Percentiles rank a stretch among this genome's conserved stretches.
These are phyloP conservation scores for Hydrocynus forskahlii DNA, from an alignment of 2,797 vertebrate genomes.

Conservation along the genomic window DNA sequence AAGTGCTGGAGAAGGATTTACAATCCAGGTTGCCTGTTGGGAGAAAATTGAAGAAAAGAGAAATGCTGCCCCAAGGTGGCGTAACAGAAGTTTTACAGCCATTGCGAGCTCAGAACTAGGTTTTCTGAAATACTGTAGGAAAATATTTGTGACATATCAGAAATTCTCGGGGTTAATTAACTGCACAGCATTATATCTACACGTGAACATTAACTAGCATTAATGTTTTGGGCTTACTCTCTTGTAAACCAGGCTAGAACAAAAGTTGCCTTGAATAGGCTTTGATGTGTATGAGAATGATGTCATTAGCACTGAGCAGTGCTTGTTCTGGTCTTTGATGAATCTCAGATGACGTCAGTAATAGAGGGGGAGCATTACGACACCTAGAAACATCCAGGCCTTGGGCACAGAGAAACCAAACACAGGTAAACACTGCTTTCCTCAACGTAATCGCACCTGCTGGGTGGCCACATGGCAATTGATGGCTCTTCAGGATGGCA, in stretches of 20 bases:
- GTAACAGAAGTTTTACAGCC: not conserved
- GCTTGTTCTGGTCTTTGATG: slow-evolving; percentile 29
- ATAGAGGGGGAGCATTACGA: slow-evolving; percentile 22
- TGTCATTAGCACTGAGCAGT: slow-evolving; percentile 1
- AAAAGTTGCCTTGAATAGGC: not conserved
- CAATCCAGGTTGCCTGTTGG: not conserved
- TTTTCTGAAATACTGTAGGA: not conserved
- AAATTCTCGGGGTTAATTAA: not conserved
- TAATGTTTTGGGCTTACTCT: not conserved
- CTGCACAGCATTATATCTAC: not conserved
- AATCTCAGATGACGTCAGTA: slow-evolving; percentile 14
- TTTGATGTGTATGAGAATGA: not conserved
- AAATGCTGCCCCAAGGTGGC: slow-evolving; percentile 55
- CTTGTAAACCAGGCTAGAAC: not conserved
- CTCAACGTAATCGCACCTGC: slow-evolving; percentile 11
- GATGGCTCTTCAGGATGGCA: slow-evolving; percentile 37
- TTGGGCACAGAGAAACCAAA: slow-evolving; percentile 38
- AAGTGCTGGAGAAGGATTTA: slow-evolving; percentile 49
- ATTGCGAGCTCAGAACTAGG: not conserved
- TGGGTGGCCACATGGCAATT: slow-evolving; percentile 36
- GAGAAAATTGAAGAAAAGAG: slow-evolving; percentile 18
- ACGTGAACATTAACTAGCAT: not conserved
- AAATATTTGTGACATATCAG: not conserved
- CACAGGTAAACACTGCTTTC: slow-evolving; percentile 46
- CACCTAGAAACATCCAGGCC: slow-evolving; percentile 40